These are phyloP conservation scores for Gallinago nigripennis DNA, from an alignment of 2,797 vertebrate species.

Conservation along the genomic window DNA sequence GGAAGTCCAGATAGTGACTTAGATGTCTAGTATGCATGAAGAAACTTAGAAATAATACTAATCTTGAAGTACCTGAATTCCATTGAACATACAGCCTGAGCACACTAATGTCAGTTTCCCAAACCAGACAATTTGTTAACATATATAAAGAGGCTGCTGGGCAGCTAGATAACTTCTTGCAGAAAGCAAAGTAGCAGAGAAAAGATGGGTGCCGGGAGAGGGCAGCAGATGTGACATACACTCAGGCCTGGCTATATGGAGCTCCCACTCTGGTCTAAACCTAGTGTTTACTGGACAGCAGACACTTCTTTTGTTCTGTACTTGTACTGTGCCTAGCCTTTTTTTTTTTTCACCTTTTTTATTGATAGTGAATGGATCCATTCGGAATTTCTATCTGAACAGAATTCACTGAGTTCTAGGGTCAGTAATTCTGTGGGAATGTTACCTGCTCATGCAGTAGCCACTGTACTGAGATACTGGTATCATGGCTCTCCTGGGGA, in stretches of 20 bases:
- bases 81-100: not conserved
- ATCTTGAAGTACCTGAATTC: not conserved
- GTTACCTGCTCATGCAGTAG: slow-evolving; percentile 79
- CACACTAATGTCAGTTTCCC: not conserved
- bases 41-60: not conserved
- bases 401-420: slow-evolving; percentile 32
- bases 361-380: slow-evolving; percentile 82
- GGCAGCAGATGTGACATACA: not conserved
- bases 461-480: slow-evolving; percentile 85
- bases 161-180: not conserved
- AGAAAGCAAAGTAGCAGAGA: not conserved
- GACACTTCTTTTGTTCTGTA: not conserved
- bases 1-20: not conserved
- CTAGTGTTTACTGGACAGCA: not conserved
- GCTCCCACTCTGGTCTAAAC: not conserved
- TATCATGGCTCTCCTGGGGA: slow-evolving; percentile 75
- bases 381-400: slow-evolving; percentile 75
- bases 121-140: not conserved
- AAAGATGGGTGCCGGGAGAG: not conserved
- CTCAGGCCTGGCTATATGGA: not conserved
- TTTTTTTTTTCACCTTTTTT: fast-evolving
- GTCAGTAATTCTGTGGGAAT: slow-evolving; percentile 60
- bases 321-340: not conserved
- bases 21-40: not conserved
- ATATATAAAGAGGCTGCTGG: not conserved